Evolutionary conservation across 2,113 vertebrate genomes (phyloP).

Genomic region (Phylloscopus trochiloides): DNA sequence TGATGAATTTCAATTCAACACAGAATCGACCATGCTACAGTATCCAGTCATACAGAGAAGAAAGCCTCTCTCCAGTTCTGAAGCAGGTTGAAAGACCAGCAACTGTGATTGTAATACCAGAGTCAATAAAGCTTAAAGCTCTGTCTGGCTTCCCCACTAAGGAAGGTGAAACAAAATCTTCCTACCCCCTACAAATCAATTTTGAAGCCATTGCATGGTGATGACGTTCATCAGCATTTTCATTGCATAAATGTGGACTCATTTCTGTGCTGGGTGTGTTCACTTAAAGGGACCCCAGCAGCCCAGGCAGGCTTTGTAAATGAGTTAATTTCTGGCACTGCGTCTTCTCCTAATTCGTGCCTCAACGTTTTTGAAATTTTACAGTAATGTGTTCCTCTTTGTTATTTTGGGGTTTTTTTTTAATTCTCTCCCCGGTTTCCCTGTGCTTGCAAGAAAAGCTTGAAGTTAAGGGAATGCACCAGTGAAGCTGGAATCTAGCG

Average conservation of each 20-base stretch:
- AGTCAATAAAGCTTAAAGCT: constrained; percentile 63
- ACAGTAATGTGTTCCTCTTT: not conserved
- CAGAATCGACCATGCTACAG: constrained; percentile 25
- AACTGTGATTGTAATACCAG: constrained; percentile 44
- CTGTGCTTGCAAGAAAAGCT: not conserved
- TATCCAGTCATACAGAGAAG: constrained; percentile 31
- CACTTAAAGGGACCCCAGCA: constrained; percentile 1
- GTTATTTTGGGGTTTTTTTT: not conserved
- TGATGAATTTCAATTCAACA: constrained; percentile 73
- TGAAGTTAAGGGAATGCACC: not conserved
- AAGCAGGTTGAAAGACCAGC: constrained; percentile 47
- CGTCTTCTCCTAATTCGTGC: not conserved
- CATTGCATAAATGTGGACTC: not conserved
- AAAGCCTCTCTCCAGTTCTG: constrained; percentile 43
- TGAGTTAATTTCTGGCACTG: not conserved
- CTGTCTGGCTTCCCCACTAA: constrained; percentile 39
- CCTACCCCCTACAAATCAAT: constrained; percentile 24
- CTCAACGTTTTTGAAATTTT: not conserved
- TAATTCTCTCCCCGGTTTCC: not conserved
- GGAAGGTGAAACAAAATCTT: constrained; percentile 48
- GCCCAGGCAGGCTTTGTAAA: not conserved
- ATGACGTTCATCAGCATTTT: constrained; percentile 6
- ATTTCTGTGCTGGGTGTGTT: not conserved
- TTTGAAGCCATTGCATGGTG: not conserved
- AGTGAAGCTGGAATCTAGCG: not conserved